phyloP scores from a whole-genome alignment of 2,797 vertebrate species.

The Parauchenoglanis ngamensis region DNA sequence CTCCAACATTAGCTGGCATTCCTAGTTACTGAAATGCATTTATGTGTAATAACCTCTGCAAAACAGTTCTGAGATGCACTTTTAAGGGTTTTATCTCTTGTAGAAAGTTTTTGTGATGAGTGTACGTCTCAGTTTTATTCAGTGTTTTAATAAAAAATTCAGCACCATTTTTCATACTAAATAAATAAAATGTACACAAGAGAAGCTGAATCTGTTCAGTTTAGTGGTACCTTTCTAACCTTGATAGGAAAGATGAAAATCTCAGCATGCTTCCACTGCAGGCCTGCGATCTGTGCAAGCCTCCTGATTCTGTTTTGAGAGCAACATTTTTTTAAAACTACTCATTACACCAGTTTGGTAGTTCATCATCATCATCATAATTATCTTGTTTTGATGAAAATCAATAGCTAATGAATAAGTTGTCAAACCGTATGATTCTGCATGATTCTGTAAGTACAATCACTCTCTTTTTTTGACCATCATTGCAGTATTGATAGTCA shows the following conservation, averaged over 20 bases:
- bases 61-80: not conserved
- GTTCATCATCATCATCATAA: not conserved
- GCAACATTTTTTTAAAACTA: slow-evolving; percentile 64
- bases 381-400: not conserved
- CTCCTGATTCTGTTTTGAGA: slow-evolving; percentile 69
- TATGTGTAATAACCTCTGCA: not conserved
- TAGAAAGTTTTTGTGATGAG: not conserved
- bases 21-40: not conserved
- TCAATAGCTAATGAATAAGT: slow-evolving; percentile 36
- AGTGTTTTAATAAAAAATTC: not conserved
- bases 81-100: not conserved
- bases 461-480: slow-evolving; percentile 9
- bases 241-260: slow-evolving; percentile 28
- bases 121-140: not conserved
- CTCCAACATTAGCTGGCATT: not conserved
- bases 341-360: slow-evolving; percentile 63
- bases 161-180: too few relatives aligned
- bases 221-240: not conserved
- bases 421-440: slow-evolving; percentile 1
- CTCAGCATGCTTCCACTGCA: slow-evolving; percentile 10
- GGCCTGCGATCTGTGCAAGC: slow-evolving; percentile 66
- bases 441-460: slow-evolving; percentile 25
- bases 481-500: not conserved
- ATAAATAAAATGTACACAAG: not conserved
- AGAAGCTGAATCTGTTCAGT: not conserved